A percentile compares a stretch with the other conserved stretches of the same genome.
Conservation (phyloP, 2,888 invertebrate genomes). For the Podotricha telesiphe region DNA sequence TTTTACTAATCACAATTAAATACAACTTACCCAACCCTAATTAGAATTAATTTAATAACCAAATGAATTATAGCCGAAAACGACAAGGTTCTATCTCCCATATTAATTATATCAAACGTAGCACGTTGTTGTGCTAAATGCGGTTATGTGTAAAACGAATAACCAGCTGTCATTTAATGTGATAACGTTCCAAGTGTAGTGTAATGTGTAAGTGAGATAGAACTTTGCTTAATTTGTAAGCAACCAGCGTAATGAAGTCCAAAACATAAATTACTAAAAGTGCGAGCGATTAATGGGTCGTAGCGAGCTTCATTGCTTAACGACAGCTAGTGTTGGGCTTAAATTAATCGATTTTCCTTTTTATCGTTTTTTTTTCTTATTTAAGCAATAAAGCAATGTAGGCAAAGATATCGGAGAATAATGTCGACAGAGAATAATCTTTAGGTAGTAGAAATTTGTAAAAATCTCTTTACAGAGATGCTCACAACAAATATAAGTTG, state of each 20-base stretch:
- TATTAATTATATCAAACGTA: slow-evolving; percentile 15
- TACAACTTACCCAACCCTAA: slow-evolving; percentile 13
- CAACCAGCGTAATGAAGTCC: slow-evolving; percentile 50
- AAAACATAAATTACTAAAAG: slow-evolving; percentile 56
- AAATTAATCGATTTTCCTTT: slow-evolving; percentile 1
- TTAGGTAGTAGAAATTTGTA: too few species aligned
- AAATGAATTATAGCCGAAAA: slow-evolving; percentile 1
- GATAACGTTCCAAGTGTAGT: slow-evolving; percentile 20
- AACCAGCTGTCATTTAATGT: neutral
- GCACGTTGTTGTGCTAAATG: slow-evolving; percentile 9
- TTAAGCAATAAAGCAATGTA: too few species aligned
- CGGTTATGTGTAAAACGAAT: slow-evolving; percentile 23
- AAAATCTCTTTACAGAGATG: too few species aligned
- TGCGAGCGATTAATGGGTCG: slow-evolving; percentile 54
- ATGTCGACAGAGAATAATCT: too few species aligned
- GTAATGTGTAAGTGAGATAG: neutral
- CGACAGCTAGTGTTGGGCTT: slow-evolving; percentile 13
- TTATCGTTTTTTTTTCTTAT: too few species aligned
- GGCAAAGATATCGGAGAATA: too few species aligned
- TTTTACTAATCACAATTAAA: slow-evolving; percentile 23
- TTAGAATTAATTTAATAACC: slow-evolving; percentile 37
- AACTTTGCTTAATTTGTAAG: slow-evolving; percentile 40
- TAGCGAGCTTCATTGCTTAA: slow-evolving; percentile 35
- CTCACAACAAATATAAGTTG: too few species aligned
- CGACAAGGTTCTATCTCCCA: slow-evolving; percentile 6